Evolutionary conservation across 2,888 invertebrate species (phyloP).

Genomic region (Sturmia bella): DNA sequence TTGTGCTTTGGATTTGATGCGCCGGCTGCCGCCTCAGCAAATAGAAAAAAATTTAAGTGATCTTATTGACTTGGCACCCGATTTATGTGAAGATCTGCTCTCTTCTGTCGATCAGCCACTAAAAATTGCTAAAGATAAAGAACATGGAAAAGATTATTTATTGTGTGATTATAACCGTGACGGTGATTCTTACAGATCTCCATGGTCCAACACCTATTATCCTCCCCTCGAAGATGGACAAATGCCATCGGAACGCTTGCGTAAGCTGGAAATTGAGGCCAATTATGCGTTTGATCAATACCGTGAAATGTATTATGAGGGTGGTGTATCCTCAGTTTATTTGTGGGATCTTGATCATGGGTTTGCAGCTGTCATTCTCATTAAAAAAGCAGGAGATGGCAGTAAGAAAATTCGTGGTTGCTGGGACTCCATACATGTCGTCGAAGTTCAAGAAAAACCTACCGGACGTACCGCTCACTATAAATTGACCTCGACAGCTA

Average conservation of each 20-base stretch:
- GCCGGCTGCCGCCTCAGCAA: conserved; percentile 98
- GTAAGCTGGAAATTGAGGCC: conserved; percentile 98
- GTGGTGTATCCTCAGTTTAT: conserved; percentile 99
- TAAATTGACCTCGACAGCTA: conserved; percentile 99
- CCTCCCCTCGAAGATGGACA: conserved; percentile 99
- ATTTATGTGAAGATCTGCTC: conserved; percentile 96
- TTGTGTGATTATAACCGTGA: conserved; percentile 99
- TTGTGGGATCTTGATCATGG: conserved; percentile 99
- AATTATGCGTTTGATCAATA: conserved; percentile 99
- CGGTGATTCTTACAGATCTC: conserved; percentile 98
- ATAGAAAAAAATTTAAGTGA: conserved; percentile 99
- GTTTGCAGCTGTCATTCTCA: conserved; percentile 98
- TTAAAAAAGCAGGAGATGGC: conserved; percentile 99
- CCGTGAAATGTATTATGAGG: conserved; percentile 99
- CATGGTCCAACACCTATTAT: conserved; percentile 99
- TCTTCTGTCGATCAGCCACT: conserved; percentile 99
- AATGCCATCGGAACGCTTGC: conserved; percentile 97
- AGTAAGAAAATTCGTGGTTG: conserved; percentile 99
- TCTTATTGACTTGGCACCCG: conserved; percentile 97
- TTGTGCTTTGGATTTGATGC: conserved; percentile 99
- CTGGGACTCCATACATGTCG: conserved; percentile 99
- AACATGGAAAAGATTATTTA: conserved; percentile 97
- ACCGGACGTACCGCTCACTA: conserved; percentile 97
- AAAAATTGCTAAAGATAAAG: conserved; percentile 97
- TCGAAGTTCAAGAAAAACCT: conserved; percentile 98